phyloP scores from a whole-genome alignment of 2,113 vertebrate species.

The Plestiodon gilberti region DNA sequence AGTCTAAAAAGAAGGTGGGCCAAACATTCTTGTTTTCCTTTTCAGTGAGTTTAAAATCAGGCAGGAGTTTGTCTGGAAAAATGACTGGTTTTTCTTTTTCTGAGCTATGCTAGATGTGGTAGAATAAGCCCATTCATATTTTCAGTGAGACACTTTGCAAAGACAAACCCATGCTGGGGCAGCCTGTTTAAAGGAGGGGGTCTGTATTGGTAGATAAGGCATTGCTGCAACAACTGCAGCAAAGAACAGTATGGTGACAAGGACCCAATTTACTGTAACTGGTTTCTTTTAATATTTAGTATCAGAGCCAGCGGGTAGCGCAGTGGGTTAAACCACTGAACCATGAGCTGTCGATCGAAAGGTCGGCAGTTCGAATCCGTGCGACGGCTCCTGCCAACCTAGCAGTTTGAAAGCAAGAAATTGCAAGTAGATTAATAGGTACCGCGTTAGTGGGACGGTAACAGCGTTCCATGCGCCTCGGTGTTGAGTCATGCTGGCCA shows the following conservation, averaged over 20 bases:
- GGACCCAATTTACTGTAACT: conserved; percentile 1
- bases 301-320: too few relatives aligned
- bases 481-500: too few relatives aligned
- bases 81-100: conserved; percentile 12
- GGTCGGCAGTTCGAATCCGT: too few relatives aligned
- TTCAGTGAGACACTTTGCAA: conserved; percentile 35
- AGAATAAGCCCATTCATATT: conserved; percentile 40
- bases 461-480: too few relatives aligned
- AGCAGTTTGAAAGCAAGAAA: too few relatives aligned
- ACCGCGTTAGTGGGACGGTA: too few relatives aligned
- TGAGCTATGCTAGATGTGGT: conserved; percentile 4
- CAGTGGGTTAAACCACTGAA: too few relatives aligned
- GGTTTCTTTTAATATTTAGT: conserved; percentile 11
- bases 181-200: conserved; percentile 9
- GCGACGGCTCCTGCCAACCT: too few relatives aligned
- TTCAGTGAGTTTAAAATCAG: conserved; percentile 2
- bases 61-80: conserved; percentile 45
- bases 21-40: conserved; percentile 40
- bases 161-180: conserved; percentile 13
- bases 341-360: too few relatives aligned
- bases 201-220: background rate
- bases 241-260: background rate
- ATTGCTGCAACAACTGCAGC: background rate
- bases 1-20: conserved; percentile 21
- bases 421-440: too few relatives aligned